Evolutionary conservation across 2,888 invertebrate species (phyloP), one percentile per base, ranked within the genome.

Genomic region (Physocephala rufipes): DNA sequence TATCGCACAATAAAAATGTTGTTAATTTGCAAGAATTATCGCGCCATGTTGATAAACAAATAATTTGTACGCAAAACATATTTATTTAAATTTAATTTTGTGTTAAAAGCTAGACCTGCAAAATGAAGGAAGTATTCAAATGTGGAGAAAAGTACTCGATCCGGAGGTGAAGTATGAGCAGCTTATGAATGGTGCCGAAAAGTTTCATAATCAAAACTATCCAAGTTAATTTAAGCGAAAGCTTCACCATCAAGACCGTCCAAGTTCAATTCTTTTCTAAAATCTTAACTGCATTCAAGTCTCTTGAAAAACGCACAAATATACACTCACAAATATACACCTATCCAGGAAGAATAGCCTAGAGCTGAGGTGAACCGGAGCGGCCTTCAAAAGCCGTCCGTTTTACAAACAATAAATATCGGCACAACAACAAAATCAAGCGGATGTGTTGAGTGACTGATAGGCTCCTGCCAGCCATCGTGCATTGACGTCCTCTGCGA

Each of bases 71-170:
- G 82, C 82, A 80, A 78, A 78, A 76, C 78, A 81, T 80, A 83
- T 83, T 84, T 83, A 84, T 84, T 84, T 84, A 82, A 80, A 84
- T 79, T 82, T 82, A 82, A 84, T 82, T 84, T 84, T 80, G 83
- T 82, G 84, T 82, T 83, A 84, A 84, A 82, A 82, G 79, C n/a
- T 59, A 13, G 13, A 24, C 45, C 12, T 28, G 59, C 51, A 28
- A 62, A 43, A 61, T 51, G n/a, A 69, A 13, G 36, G 16, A 43
- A 51, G 51, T 51, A 62, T 59, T 30, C 15, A 21, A 19, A 30
- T 53, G 62, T 26, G 49, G 47, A 28, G 21, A 21, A 12, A 19
- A 49, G 13, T 16, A 43, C 12, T 45, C 45, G n/a, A 16, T 26
- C 24, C n/a, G 66, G 12, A 12, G 15, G 15, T 43, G 24, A 9